Percentiles rank a stretch among this genome's conserved stretches.
These are phyloP conservation scores for Merops nubicus DNA, from an alignment of 2,113 vertebrate species.

Conservation along the genomic window DNA sequence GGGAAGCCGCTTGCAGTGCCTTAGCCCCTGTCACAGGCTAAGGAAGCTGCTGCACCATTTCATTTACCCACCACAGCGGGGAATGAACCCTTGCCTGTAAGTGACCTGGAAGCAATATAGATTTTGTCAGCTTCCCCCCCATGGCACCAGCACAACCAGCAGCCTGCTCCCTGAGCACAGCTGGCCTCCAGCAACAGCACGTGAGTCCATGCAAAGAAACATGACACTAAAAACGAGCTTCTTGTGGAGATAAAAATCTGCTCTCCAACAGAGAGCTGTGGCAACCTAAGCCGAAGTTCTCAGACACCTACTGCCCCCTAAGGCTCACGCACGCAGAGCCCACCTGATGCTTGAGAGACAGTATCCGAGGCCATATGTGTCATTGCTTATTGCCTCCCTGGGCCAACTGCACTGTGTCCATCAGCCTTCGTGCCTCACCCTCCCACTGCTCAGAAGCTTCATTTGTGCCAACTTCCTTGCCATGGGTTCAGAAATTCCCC, in stretches of 20 bases:
- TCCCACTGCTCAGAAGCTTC: background rate
- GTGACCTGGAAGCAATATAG: background rate
- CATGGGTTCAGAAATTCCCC: background rate
- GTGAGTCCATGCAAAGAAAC: background rate
- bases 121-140: background rate
- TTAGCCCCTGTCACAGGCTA: rapidly evolving
- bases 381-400: rapidly evolving
- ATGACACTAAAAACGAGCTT: rapidly evolving
- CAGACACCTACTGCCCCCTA: rapidly evolving
- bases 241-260: background rate
- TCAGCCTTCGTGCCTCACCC: background rate
- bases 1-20: background rate
- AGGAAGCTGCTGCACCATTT: background rate
- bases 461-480: background rate
- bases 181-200: background rate
- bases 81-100: background rate
- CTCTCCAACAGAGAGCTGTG: background rate
- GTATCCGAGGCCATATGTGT: background rate
- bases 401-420: background rate
- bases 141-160: background rate
- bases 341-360: background rate
- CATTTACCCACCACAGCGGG: background rate
- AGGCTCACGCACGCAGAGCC: background rate
- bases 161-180: background rate
- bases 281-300: background rate